A percentile compares a stretch with the other conserved stretches of the same genome.
phyloP scores from a whole-genome alignment of 2,888 invertebrate genomes.

The Drosophila prolongata region DNA sequence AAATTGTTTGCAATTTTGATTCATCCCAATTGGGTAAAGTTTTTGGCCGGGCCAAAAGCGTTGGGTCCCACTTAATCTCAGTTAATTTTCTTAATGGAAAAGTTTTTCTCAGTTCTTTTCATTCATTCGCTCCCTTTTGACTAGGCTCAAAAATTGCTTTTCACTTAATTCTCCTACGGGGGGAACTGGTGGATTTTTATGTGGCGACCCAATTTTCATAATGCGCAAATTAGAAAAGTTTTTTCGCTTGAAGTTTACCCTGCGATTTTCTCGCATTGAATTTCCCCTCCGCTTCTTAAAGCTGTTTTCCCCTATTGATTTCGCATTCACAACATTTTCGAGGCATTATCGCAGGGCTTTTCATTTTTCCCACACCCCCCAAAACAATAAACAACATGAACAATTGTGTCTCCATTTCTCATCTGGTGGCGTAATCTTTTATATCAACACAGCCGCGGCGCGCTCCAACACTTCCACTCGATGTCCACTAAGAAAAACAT shows the following conservation, averaged over 20 bases:
- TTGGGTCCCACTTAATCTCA: constrained; percentile 77
- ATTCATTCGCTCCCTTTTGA: constrained; percentile 19
- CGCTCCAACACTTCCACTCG: constrained; percentile 58
- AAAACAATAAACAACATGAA: constrained; percentile 28
- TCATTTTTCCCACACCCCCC: constrained; percentile 1
- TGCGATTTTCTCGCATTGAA: constrained; percentile 27
- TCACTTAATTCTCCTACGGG: constrained; percentile 37
- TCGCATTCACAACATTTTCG: constrained; percentile 70
- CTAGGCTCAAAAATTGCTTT: constrained; percentile 44
- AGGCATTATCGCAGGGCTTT: constrained; percentile 72
- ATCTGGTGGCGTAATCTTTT: constrained; percentile 72
- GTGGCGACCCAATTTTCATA: constrained; percentile 73
- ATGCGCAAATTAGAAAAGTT: constrained; percentile 79
- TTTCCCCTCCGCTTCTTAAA: constrained; percentile 57
- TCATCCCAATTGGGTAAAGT: constrained; percentile 42
- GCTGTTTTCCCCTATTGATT: constrained; percentile 69
- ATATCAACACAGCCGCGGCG: constrained; percentile 65
- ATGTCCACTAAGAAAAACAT: constrained; percentile 63
- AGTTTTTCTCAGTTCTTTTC: constrained; percentile 64
- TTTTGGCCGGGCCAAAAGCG: constrained; percentile 35
- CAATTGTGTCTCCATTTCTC: constrained; percentile 67
- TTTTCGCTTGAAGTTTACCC: constrained; percentile 33
- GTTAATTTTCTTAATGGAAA: constrained; percentile 83
- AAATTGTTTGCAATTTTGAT: constrained; percentile 71
- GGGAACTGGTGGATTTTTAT: constrained; percentile 24